A percentile compares a stretch with the other conserved stretches of the same genome.
phyloP scores from a whole-genome alignment of 2,797 vertebrate genomes.

The Cossypha dichroa region DNA sequence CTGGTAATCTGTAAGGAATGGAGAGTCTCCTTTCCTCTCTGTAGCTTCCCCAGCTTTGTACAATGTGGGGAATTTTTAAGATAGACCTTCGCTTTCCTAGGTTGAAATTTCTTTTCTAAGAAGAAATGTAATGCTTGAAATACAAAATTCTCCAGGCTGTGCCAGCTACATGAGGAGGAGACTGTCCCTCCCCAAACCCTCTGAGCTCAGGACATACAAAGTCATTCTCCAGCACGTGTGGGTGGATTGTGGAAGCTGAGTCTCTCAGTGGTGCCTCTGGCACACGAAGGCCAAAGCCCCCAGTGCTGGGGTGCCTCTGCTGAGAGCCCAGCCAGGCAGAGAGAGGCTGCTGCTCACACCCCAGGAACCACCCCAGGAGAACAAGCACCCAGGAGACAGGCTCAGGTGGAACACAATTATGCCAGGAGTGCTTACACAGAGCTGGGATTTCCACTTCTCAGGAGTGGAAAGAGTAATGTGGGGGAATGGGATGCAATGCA shows the following conservation, averaged over 20 bases:
- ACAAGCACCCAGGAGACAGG: not conserved
- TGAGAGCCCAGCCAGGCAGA: not conserved
- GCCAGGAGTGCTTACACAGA: not conserved
- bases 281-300: not conserved
- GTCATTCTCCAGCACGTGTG: fast-evolving
- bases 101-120: not conserved
- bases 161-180: not conserved
- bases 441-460: not conserved
- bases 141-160: not conserved
- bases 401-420: not conserved
- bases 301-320: not conserved
- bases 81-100: not conserved
- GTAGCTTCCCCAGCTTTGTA: not conserved
- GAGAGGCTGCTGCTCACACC: not conserved
- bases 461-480: not conserved
- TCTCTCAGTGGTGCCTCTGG: not conserved
- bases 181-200: not conserved
- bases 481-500: not conserved
- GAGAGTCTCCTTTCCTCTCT: not conserved
- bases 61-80: not conserved
- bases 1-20: not conserved
- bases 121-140: not conserved
- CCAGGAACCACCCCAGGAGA: not conserved
- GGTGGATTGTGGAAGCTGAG: not conserved
- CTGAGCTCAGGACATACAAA: not conserved